These are phyloP conservation scores for Ammodytes marinus DNA, from an alignment of 2,113 vertebrate species.

Conservation along the genomic window DNA sequence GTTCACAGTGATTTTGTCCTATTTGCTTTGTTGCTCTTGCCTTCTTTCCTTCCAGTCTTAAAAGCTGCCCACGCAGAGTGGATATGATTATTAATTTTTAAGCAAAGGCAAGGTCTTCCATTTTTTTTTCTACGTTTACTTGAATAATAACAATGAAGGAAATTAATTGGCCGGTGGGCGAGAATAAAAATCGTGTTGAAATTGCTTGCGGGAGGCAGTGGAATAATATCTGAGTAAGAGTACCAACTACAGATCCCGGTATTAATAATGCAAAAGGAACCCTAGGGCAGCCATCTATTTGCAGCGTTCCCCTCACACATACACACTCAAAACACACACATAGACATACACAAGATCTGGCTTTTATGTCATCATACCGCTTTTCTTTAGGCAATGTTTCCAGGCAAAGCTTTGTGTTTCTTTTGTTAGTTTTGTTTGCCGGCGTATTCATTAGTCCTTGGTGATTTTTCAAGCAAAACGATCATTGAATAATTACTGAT, in stretches of 20 bases:
- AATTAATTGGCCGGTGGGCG: conserved; percentile 72
- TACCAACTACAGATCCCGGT: conserved; percentile 67
- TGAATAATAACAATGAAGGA: conserved; percentile 67
- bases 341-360: conserved; percentile 15
- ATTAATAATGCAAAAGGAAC: conserved; percentile 83
- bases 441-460: conserved; percentile 35
- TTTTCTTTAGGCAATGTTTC: conserved; percentile 48
- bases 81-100: conserved; percentile 58
- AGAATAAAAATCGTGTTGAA: conserved; percentile 70
- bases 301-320: conserved; percentile 43
- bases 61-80: conserved; percentile 39
- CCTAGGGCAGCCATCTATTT: conserved; percentile 77
- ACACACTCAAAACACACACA: conserved; percentile 9
- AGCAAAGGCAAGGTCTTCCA: conserved; percentile 45
- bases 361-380: conserved; percentile 35
- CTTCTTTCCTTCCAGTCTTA: conserved; percentile 31
- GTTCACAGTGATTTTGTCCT: conserved; percentile 34
- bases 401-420: conserved; percentile 31
- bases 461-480: conserved; percentile 39
- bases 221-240: conserved; percentile 75
- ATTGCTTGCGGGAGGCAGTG: conserved; percentile 55
- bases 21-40: conserved; percentile 27
- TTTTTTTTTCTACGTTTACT: conserved; percentile 26
- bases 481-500: conserved; percentile 27
- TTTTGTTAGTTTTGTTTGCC: conserved; percentile 45